phyloP scores from a whole-genome alignment of 2,888 invertebrate genomes.

The Hipparchia sbordonii region DNA sequence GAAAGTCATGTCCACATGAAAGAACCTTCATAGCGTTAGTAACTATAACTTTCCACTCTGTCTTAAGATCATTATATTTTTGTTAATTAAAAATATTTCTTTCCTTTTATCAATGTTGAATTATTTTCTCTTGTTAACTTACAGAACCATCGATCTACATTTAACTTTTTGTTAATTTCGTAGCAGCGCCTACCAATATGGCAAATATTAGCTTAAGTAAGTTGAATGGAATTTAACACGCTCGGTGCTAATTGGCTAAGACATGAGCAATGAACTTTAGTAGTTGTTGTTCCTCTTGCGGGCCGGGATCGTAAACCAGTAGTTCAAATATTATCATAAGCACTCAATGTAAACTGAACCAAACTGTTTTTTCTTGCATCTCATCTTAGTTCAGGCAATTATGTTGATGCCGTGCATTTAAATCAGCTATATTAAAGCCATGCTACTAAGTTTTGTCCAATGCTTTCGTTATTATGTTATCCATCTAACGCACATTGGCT shows the following conservation, averaged over 20 bases:
- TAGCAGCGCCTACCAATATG: neutral
- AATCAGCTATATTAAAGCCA: neutral
- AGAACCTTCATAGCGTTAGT: too few species aligned
- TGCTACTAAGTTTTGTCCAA: neutral
- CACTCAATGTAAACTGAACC: conserved; percentile 13
- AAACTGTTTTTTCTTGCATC: neutral
- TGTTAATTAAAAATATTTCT: too few species aligned
- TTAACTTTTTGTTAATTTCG: neutral
- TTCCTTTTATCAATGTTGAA: too few species aligned
- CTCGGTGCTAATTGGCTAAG: conserved; percentile 52
- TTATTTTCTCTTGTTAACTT: neutral
- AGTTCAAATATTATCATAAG: conserved; percentile 29
- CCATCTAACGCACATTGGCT: too few species aligned
- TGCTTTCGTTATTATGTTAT: neutral
- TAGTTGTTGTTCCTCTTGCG: conserved; percentile 27
- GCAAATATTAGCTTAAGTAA: conserved; percentile 52
- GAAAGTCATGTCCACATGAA: too few species aligned
- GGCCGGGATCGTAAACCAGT: conserved; percentile 18
- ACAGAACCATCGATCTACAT: neutral
- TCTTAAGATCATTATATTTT: too few species aligned
- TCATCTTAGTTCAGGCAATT: neutral
- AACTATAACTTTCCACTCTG: too few species aligned
- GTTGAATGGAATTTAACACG: conserved; percentile 49
- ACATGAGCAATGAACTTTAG: conserved; percentile 30
- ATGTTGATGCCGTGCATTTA: neutral